Evolutionary conservation across 2,113 vertebrate species (phyloP), one percentile per base, ranked within the genome.

Genomic region (Oreochromis spilurus): DNA sequence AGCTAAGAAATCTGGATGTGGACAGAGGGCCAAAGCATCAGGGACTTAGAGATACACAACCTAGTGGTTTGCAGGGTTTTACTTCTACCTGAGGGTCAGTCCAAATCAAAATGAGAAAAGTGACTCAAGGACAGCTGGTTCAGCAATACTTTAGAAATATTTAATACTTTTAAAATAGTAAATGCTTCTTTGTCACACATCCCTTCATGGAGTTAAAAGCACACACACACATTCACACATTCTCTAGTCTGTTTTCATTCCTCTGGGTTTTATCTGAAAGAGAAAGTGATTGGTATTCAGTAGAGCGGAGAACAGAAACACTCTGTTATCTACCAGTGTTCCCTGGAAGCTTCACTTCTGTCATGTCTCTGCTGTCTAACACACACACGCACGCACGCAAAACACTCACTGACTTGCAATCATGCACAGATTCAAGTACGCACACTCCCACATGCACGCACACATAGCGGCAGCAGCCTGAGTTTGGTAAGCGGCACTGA

Each of bases 241-340:
- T 31, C 52, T 31, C 70, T 19, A 4, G 89, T 88, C 92, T 85
- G 82, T 91, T 92, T 92, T 90, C 91, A 89, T 89, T 90, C 86
- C 89, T 88, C 67, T 52, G 78, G 24, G 84, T 81, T 91, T 95
- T 95, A 95, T 94, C 94, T 91, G 79, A 87, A 81, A 86, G 84
- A 87, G 84, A 57, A 93, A 87, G 87, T 92, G 91, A 95, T 93
- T 94, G 94, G 92, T 95, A 92, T 95, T 91, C 93, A 93, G 89
- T 82, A 81, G 92, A 95, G 95, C 90, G 81, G 84, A 89, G 93
- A 90, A 91, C 91, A 91, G 93, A 91, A 92, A 87, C 89, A 89
- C 85, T 89, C 79, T 80, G 84, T 94, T 95, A 95, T 95, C 94
- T 92, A 85, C 67, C 86, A 94, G 84, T 87, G 83, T 88, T 95